Percentiles rank a stretch among this genome's conserved stretches.
These are phyloP conservation scores for Acrocephalus arundinaceus DNA, from an alignment of 2,113 vertebrate genomes.

Conservation along the genomic window DNA sequence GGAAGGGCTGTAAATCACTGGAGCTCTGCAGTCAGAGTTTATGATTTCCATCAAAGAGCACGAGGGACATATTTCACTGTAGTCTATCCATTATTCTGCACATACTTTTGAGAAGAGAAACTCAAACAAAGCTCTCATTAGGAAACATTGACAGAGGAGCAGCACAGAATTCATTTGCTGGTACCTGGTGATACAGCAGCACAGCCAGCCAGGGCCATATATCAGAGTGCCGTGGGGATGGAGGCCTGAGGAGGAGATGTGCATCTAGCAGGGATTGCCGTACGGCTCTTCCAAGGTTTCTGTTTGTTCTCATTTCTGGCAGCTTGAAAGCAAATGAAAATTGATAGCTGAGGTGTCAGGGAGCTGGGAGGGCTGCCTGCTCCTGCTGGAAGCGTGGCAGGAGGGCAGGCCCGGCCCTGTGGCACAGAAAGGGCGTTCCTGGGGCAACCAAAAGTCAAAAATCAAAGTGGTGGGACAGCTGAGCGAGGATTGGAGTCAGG, in stretches of 20 bases:
- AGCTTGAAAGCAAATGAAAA: constrained; percentile 1
- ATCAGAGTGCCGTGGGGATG: background rate
- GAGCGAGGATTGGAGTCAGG: fast-evolving
- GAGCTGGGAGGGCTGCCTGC: background rate
- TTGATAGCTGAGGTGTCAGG: background rate
- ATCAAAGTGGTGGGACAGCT: background rate
- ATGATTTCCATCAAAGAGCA: constrained; percentile 61
- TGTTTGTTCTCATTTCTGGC: background rate
- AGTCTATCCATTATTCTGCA: constrained; percentile 50
- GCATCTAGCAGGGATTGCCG: background rate
- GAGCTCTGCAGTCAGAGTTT: constrained; percentile 50
- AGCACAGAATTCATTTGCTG: constrained; percentile 45
- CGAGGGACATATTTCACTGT: constrained; percentile 43
- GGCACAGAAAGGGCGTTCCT: background rate
- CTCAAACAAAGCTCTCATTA: constrained; percentile 65
- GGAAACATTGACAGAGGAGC: constrained; percentile 56
- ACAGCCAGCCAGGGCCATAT: background rate
- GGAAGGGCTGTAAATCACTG: constrained; percentile 45
- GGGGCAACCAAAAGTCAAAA: background rate
- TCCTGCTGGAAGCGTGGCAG: background rate
- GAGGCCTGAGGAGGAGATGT: background rate
- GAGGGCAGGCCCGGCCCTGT: background rate
- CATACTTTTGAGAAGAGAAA: constrained; percentile 35
- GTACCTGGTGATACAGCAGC: background rate
- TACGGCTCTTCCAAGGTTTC: background rate